Conservation (phyloP, 2,113 vertebrate genomes). For the Pungitius pungitius region DNA sequence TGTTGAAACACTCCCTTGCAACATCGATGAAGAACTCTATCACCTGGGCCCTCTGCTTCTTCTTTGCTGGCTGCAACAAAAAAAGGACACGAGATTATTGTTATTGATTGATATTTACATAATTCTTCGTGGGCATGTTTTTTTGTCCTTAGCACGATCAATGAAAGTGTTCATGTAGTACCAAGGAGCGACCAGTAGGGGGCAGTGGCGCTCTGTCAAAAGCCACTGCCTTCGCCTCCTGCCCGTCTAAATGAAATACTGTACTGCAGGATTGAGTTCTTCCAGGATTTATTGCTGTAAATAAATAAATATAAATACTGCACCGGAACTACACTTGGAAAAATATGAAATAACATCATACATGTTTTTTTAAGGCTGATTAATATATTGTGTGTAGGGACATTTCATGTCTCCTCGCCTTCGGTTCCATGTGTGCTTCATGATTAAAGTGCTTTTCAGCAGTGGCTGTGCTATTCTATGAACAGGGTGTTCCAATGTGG, state of each 20-base stretch:
- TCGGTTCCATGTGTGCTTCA: neutral
- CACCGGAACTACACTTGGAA: neutral
- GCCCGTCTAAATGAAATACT: neutral
- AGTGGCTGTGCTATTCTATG: neutral
- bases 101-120: neutral
- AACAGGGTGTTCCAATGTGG: neutral
- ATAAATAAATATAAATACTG: neutral
- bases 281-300: neutral
- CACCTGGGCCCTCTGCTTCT: slow-evolving; percentile 93
- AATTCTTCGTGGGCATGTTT: neutral
- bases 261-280: neutral
- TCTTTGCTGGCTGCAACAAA: slow-evolving; percentile 88
- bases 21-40: slow-evolving; percentile 96
- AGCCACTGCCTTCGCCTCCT: neutral
- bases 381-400: neutral
- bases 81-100: neutral
- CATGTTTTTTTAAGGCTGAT: neutral
- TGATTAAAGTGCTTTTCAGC: neutral
- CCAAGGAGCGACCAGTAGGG: slow-evolving; percentile 18
- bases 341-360: neutral
- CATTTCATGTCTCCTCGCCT: neutral
- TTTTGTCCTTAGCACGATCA: neutral
- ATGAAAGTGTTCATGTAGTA: slow-evolving; percentile 8
- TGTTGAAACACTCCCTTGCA: slow-evolving; percentile 95
- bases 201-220: slow-evolving; percentile 26